A percentile compares a stretch with the other conserved stretches of the same genome.
These are phyloP conservation scores for Miltochrista miniata DNA, from an alignment of 2,888 invertebrate species.

Conservation along the genomic window DNA sequence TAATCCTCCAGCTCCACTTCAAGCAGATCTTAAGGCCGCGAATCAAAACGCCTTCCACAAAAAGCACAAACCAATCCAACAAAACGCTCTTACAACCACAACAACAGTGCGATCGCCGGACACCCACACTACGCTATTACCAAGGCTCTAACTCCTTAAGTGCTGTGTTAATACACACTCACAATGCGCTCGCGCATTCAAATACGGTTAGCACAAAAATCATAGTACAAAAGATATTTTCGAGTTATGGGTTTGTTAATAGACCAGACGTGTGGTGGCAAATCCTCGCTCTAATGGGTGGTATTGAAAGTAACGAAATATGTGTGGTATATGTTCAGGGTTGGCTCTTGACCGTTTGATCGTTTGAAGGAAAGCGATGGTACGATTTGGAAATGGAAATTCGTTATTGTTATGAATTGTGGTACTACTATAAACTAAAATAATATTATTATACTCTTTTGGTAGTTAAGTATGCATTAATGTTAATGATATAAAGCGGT, in stretches of 20 bases:
- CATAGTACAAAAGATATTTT: constrained; percentile 58
- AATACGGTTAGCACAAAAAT: constrained; percentile 60
- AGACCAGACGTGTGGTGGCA: constrained; percentile 56
- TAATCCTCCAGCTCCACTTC: not conserved
- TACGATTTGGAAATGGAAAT: too few species aligned
- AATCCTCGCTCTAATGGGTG: constrained; percentile 45
- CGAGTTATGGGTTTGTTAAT: constrained; percentile 62
- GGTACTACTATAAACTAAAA: too few species aligned
- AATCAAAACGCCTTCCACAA: constrained; percentile 1
- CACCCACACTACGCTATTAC: constrained; percentile 57
- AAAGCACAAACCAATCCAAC: constrained; percentile 8
- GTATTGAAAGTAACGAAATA: constrained; percentile 20
- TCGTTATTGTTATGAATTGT: too few species aligned
- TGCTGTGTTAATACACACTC: constrained; percentile 64
- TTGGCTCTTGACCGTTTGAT: not conserved
- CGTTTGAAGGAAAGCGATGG: too few species aligned
- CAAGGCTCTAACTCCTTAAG: constrained; percentile 69
- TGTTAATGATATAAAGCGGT: too few species aligned
- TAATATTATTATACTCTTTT: too few species aligned
- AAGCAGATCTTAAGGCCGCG: not conserved
- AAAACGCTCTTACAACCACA: constrained; percentile 10
- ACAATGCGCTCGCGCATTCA: constrained; percentile 54
- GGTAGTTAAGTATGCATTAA: too few species aligned
- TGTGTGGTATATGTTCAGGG: constrained; percentile 11
- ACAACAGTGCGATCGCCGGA: constrained; percentile 27